These are phyloP conservation scores for Salvelinus sp. DNA, from an alignment of 2,113 vertebrate species.

Conservation along the genomic window DNA sequence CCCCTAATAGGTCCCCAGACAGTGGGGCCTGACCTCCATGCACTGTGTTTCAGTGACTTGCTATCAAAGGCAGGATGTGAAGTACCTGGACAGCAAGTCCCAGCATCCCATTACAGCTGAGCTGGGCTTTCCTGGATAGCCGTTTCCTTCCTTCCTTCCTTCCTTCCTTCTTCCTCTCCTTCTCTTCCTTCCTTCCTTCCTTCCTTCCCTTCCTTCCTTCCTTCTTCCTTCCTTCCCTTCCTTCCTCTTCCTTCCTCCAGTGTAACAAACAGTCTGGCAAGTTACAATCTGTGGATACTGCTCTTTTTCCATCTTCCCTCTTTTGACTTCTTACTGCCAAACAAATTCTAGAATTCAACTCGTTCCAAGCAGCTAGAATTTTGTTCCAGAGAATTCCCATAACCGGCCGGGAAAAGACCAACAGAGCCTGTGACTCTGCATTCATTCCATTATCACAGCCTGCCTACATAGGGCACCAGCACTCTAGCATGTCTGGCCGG, in stretches of 20 bases:
- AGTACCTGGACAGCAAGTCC: slow-evolving; percentile 21
- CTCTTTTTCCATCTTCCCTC: slow-evolving; percentile 1
- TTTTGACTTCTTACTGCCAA: slow-evolving; percentile 2
- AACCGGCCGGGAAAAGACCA: slow-evolving; percentile 56
- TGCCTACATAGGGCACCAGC: slow-evolving; percentile 29
- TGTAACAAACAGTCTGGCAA: no score
- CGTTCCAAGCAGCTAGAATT: slow-evolving; percentile 46
- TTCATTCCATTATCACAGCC: slow-evolving; percentile 59
- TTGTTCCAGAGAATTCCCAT: slow-evolving; percentile 50
- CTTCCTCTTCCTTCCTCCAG: no score
- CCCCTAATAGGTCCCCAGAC: slow-evolving; percentile 73
- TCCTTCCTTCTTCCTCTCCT: no score
- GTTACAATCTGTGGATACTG: slow-evolving; percentile 34
- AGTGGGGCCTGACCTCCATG: slow-evolving; percentile 60
- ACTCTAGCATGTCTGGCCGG: slow-evolving; percentile 48
- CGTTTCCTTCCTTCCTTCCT: no score
- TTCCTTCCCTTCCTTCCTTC: no score
- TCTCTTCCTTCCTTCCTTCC: no score
- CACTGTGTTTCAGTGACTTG: background rate
- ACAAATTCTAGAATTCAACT: slow-evolving; percentile 53
- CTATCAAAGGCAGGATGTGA: background rate
- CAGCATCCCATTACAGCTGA: slow-evolving; percentile 69
- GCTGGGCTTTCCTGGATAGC: background rate
- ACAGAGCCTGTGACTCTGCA: slow-evolving; percentile 64
- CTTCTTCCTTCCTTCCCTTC: no score